Base-by-base conservation (phyloP, 2,113 vertebrate genomes). In the Brachypteracias leptosomus region DNA sequence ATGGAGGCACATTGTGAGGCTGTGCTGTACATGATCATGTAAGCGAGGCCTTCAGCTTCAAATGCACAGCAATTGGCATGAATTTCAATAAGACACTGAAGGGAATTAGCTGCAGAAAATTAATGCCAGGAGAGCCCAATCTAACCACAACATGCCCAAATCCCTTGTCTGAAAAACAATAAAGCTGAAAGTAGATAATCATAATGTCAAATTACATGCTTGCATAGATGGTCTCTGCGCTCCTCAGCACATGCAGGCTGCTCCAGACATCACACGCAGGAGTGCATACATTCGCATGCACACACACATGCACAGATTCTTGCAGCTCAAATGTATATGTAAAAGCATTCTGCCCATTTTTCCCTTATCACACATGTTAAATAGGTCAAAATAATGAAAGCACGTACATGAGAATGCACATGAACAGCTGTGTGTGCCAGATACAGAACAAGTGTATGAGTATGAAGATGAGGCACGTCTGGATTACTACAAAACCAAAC, bases 71-170 rank as follows among this genome's bases (percentile, higher is more conserved):
- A 47, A 59, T 8, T 57, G 47, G 67, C 7, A 3, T n/a, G 72
- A 35, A 36, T 83, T 86, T 91, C 15, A 47, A 16, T 47, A 47
- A 18, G 46, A 81, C 24, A 57, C n/a, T 66, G 47, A 71, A 93
- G 63, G 65, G 65, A 92, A 88, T 79, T 89, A 78, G 36, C 28
- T 85, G 40, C 40, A 58, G 73, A 96, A 96, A 96, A 91, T 38
- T 21, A 93, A 76, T 47, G 51, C 55, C 54, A 89, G 75, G 57
- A 3, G 0, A 80, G 35, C 25, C 71, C 70, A 8, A 79, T 84
- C 70, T 49, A 63, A 93, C 85, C 16, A 62, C 38, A 87, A 82
- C 16, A 26, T 38, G 75, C 19, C 28, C 57, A 85, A 68, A 78
- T 0, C 1, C 8, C 24, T 70, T 67, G 36, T 46, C 36, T 71